Percentiles rank a stretch among this genome's conserved stretches.
phyloP scores from a whole-genome alignment of 2,888 invertebrate genomes.

The Cancer borealis region DNA sequence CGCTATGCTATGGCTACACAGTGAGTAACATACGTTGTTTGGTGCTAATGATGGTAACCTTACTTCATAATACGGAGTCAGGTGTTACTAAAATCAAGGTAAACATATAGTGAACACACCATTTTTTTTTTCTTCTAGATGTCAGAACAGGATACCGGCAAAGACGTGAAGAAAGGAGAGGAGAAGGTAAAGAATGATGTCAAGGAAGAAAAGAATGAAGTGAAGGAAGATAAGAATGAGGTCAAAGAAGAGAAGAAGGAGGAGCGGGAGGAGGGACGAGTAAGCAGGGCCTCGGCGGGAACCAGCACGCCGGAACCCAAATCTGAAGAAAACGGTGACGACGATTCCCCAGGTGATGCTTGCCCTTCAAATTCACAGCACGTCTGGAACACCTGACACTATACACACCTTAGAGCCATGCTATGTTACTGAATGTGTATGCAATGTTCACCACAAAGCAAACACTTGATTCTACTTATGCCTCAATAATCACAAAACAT shows the following conservation, averaged over 20 bases:
- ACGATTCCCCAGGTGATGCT: not conserved
- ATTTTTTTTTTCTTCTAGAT: conserved; percentile 57
- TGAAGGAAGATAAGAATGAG: not conserved
- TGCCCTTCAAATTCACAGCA: not conserved
- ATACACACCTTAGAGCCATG: not conserved
- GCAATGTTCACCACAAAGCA: too few relatives aligned
- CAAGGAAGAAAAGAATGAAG: not conserved
- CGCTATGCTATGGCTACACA: too few relatives aligned
- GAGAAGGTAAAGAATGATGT: not conserved
- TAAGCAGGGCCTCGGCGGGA: conserved; percentile 46
- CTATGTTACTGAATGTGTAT: too few relatives aligned
- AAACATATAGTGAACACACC: not conserved
- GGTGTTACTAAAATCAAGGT: not conserved
- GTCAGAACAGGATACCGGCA: conserved; percentile 53
- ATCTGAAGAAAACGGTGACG: conserved; percentile 72
- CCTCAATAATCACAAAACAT: not conserved
- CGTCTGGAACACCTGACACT: not conserved
- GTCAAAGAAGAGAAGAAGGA: conserved; percentile 45
- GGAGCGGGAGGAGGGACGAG: conserved; percentile 37
- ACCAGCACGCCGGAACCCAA: conserved; percentile 64
- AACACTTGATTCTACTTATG: not conserved
- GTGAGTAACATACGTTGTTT: too few relatives aligned
- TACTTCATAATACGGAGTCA: not conserved
- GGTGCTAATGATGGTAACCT: not conserved
- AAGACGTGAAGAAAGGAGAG: conserved; percentile 50